Percentiles rank a stretch among this genome's conserved stretches.
Evolutionary conservation across 1,140 invertebrate species (phyloP).

Genomic region (Cyphomyrmex costatus): DNA sequence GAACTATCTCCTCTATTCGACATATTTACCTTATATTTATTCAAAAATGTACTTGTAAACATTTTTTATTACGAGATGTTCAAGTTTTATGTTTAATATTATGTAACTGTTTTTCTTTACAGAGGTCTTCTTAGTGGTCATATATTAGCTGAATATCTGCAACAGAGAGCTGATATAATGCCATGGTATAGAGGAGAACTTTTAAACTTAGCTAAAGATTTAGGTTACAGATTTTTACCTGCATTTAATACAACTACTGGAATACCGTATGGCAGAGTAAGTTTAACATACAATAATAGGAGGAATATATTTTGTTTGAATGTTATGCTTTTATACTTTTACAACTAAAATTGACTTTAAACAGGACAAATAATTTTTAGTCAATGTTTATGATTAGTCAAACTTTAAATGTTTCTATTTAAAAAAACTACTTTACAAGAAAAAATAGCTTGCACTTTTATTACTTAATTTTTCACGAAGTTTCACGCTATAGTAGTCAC

Average conservation of each 20-base stretch:
- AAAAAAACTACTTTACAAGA: too few relatives aligned
- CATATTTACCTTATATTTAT: too few relatives aligned
- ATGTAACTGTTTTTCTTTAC: conserved; percentile 80
- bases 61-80: conserved; percentile 16
- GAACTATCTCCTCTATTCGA: too few relatives aligned
- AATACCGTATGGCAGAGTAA: conserved; percentile 97
- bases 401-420: too few relatives aligned
- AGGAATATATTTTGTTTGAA: conserved; percentile 3
- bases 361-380: too few relatives aligned
- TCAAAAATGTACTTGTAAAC: background rate
- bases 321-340: background rate
- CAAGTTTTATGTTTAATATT: background rate
- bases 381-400: too few relatives aligned
- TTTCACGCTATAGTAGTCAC: too few relatives aligned
- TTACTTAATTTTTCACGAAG: too few relatives aligned
- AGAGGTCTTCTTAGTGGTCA: conserved; percentile 97
- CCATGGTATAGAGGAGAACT: conserved; percentile 97
- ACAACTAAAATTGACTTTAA: too few relatives aligned
- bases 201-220: conserved; percentile 95
- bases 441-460: too few relatives aligned
- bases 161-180: conserved; percentile 92
- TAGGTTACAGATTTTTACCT: conserved; percentile 96
- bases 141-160: conserved; percentile 94
- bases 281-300: conserved; percentile 57
- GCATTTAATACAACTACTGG: conserved; percentile 99